Evolutionary conservation across 2,888 invertebrate genomes (phyloP), one percentile per base, ranked within the genome.

Genomic region (Furcula furcula): DNA sequence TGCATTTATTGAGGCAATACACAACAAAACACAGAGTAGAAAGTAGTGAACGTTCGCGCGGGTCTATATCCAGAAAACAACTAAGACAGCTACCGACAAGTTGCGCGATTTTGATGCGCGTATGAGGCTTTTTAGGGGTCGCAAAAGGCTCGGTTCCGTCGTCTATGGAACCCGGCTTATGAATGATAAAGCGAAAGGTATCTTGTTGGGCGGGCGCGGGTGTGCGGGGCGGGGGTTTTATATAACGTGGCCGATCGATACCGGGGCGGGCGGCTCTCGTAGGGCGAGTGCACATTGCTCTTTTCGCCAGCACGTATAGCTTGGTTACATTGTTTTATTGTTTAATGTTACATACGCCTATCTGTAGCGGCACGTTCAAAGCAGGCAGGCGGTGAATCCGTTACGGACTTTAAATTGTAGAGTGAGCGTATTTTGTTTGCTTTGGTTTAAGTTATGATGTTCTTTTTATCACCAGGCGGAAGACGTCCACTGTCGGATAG

Each of bases 161-260:
- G 47, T 55, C 64, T 55, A 61, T 68, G 65, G 72, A 73, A 71
- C 71, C 69, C 67, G 59, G 52, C 57, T 66, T 69, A 68, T 75
- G 74, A 79, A 76, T 76, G 76, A 70, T 75, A 71, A 61, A 60
- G 55, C 55, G 55, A 57, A 72, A 65, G 69, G 67, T 65, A 61
- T 59, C 58, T 44, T 40, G 47, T 51, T 46, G 36, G 46, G 42
- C 26, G 57, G 55, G 55, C 62, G 36, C 46, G 46, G 40, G 32
- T 36, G 40, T 54, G 56, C 63, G 57, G 55, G 34, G 54, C 53
- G 50, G 53, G 55, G 63, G 70, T 69, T 71, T 86, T 86, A 84
- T 66, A 76, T 84, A 86, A 86, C 75, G 55, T 31, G 50, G 22
- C 22, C 47, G 84, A 84, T 85, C 86, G 81, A 86, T 86, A 83